A percentile compares a stretch with the other conserved stretches of the same genome.
These are phyloP conservation scores for Parazoanthus atlanticus DNA, from an alignment of 92 coral and sea anemone genomes.

Conservation along the genomic window DNA sequence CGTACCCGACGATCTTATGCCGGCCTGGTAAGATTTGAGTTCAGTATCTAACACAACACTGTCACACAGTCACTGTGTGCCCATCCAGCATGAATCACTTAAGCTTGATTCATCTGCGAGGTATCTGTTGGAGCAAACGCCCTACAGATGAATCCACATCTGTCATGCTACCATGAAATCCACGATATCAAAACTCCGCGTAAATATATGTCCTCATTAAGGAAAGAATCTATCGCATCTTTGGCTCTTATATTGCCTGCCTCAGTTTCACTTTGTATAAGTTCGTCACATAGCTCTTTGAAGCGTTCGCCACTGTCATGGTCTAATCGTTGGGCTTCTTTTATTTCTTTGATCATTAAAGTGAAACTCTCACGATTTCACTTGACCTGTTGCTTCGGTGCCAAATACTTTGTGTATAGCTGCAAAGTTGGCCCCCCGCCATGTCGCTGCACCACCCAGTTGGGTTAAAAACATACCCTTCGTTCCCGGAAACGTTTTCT, in stretches of 20 bases:
- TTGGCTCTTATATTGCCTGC: constrained; percentile 39
- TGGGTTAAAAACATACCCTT: constrained; percentile 1
- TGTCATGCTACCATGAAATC: constrained; percentile 65
- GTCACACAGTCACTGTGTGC: constrained; percentile 51
- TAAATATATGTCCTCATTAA: not conserved
- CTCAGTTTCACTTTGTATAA: too few relatives aligned
- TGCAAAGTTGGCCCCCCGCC: too few relatives aligned
- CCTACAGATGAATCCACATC: constrained; percentile 68
- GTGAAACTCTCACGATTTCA: too few relatives aligned
- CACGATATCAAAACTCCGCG: constrained; percentile 48
- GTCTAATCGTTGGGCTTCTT: too few relatives aligned
- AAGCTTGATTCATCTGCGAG: constrained; percentile 73
- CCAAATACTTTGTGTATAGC: too few relatives aligned
- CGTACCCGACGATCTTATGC: not conserved
- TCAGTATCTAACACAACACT: not conserved
- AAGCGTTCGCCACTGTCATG: too few relatives aligned
- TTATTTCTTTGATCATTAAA: too few relatives aligned
- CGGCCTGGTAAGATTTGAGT: constrained; percentile 7
- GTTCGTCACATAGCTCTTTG: too few relatives aligned
- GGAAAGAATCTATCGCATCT: constrained; percentile 25
- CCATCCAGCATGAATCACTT: constrained; percentile 70
- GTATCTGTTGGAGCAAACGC: constrained; percentile 55
- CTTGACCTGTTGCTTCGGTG: too few relatives aligned
- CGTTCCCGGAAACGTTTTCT: not conserved
- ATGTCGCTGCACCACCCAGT: too few relatives aligned